These are phyloP conservation scores for Carassius auratus DNA, from an alignment of 2,113 vertebrate species.

Conservation along the genomic window DNA sequence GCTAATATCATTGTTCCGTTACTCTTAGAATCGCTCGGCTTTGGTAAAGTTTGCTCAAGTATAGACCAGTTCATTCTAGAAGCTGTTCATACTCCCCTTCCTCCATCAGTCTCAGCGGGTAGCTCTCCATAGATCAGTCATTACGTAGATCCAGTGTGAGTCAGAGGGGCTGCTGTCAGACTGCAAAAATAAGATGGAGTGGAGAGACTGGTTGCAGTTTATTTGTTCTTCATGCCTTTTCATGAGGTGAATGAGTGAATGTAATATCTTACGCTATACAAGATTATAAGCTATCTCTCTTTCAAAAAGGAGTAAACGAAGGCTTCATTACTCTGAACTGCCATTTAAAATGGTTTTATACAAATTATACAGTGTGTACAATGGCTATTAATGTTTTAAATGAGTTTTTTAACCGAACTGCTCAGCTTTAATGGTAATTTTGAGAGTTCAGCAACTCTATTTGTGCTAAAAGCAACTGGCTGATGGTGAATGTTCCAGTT, in stretches of 20 bases:
- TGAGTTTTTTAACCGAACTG: not conserved
- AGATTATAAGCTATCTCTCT: not conserved
- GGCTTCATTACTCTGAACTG: not conserved
- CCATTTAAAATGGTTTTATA: not conserved
- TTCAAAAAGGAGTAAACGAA: not conserved
- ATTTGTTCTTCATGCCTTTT: conserved; percentile 2
- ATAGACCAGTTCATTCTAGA: not conserved
- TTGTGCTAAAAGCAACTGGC: not conserved
- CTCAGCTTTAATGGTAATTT: conserved; percentile 1
- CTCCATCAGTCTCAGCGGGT: conserved; percentile 12
- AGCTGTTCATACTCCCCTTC: conserved; percentile 22
- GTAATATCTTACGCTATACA: not conserved
- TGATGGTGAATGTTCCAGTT: conserved; percentile 19
- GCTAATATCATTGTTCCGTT: not conserved
- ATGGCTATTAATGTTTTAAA: not conserved
- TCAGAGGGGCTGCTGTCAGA: conserved; percentile 2
- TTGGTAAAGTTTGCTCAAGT: not conserved
- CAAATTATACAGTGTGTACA: not conserved
- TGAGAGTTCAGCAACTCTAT: not conserved
- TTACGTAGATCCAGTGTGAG: conserved; percentile 3
- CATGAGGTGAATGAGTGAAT: not conserved
- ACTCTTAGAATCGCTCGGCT: not conserved
- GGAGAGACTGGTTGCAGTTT: not conserved
- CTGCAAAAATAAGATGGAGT: not conserved
- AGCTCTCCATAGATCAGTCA: conserved; percentile 11